phyloP scores from a whole-genome alignment of 2,797 vertebrate species.

The Steatocranus sp. region DNA sequence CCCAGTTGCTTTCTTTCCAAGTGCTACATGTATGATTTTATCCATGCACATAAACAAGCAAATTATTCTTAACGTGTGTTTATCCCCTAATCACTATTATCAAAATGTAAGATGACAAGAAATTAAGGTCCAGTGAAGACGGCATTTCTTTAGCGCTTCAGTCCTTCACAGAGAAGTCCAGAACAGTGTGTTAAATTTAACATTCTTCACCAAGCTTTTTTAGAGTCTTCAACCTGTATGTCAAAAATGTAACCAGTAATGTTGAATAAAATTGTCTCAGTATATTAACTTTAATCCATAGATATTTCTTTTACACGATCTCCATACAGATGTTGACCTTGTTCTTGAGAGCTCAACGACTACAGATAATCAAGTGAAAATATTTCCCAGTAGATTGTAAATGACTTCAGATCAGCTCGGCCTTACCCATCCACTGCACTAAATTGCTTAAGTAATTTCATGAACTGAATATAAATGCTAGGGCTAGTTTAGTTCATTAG shows the following conservation, averaged over 20 bases:
- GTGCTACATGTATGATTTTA: not conserved
- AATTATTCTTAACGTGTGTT: rapidly evolving
- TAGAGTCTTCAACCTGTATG: not conserved
- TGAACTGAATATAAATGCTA: not conserved
- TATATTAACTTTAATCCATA: not conserved
- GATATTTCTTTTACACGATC: not conserved
- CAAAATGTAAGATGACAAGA: not conserved
- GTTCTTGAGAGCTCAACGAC: not conserved
- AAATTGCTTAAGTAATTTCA: not conserved
- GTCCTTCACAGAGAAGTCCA: not conserved
- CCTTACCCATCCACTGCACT: not conserved
- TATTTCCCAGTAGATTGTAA: not conserved
- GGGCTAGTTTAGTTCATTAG: not conserved
- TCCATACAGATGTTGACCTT: not conserved
- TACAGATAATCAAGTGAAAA: not conserved
- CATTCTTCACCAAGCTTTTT: rapidly evolving
- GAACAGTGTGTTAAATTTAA: not conserved
- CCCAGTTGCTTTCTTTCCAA: not conserved
- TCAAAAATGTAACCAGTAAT: not conserved
- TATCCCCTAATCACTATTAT: not conserved
- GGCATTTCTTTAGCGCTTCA: not conserved
- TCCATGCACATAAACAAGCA: not conserved
- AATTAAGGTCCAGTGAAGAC: not conserved
- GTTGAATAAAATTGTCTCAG: not conserved
- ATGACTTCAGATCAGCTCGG: not conserved